Percentiles rank a stretch among this genome's conserved stretches.
phyloP scores from a whole-genome alignment of 2,797 vertebrate species.

The Spheniscus humboldti region DNA sequence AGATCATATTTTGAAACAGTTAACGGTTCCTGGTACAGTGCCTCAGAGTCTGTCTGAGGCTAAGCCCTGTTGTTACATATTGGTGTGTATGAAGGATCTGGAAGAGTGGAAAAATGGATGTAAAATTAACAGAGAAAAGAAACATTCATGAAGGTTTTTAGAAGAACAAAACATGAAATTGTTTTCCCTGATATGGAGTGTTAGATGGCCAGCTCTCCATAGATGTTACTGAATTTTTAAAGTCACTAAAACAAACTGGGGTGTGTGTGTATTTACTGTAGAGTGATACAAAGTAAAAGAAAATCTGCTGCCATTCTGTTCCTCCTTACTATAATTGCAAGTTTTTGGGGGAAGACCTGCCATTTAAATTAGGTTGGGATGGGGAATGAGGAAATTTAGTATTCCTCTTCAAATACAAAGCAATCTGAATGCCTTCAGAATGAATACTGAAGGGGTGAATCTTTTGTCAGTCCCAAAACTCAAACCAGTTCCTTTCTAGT shows the following conservation, averaged over 20 bases:
- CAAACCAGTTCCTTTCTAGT: not conserved
- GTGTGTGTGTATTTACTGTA: not conserved
- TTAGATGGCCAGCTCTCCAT: not conserved
- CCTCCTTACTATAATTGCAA: not conserved
- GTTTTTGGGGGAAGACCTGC: not conserved
- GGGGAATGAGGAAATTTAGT: not conserved
- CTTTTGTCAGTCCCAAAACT: not conserved
- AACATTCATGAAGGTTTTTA: not conserved
- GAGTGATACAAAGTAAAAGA: not conserved
- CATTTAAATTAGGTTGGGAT: not conserved
- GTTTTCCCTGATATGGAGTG: not conserved
- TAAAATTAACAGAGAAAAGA: not conserved
- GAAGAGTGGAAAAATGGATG: not conserved
- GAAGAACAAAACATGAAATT: not conserved
- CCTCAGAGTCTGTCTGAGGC: not conserved
- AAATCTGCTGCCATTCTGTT: not conserved
- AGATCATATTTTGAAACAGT: not conserved
- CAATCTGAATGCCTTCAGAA: not conserved
- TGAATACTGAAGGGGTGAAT: not conserved
- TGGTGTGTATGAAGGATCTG: not conserved
- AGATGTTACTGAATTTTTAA: not conserved
- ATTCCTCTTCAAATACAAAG: not conserved
- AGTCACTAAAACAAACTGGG: not conserved
- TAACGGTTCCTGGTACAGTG: not conserved
- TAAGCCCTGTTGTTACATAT: not conserved